These are phyloP conservation scores for Myripristis jacobus DNA, from an alignment of 2,797 vertebrate species.

Conservation along the genomic window DNA sequence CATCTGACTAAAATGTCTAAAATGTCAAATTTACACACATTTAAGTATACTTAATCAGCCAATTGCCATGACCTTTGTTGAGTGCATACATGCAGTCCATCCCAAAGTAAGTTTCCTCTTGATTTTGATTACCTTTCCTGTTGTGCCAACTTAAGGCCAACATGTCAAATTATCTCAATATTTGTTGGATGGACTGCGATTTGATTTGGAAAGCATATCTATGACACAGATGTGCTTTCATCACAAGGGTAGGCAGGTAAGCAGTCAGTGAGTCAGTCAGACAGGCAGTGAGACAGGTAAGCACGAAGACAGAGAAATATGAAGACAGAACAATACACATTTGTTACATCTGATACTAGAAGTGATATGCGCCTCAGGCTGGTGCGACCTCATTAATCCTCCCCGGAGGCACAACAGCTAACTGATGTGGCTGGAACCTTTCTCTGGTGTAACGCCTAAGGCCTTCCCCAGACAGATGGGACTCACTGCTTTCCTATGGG, in stretches of 20 bases:
- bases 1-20: too few relatives aligned
- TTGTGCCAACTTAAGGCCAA: too few relatives aligned
- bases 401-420: conserved; percentile 52
- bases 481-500: conserved; percentile 52
- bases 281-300: conserved; percentile 2
- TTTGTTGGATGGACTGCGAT: too few relatives aligned
- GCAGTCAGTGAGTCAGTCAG: background rate
- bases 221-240: too few relatives aligned
- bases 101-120: too few relatives aligned
- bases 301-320: conserved; percentile 3
- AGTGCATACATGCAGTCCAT: too few relatives aligned
- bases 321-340: conserved; percentile 1
- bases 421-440: conserved; percentile 54
- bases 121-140: too few relatives aligned
- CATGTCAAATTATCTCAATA: too few relatives aligned
- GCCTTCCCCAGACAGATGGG: conserved; percentile 55
- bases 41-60: too few relatives aligned
- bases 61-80: too few relatives aligned
- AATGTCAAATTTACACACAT: too few relatives aligned
- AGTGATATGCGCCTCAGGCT: conserved; percentile 23
- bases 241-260: background rate
- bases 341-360: conserved; percentile 41
- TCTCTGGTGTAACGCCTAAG: conserved; percentile 57
- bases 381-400: conserved; percentile 50
- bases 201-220: too few relatives aligned